phyloP scores from a whole-genome alignment of 2,113 vertebrate species.

The Tachuris rubrigastra region DNA sequence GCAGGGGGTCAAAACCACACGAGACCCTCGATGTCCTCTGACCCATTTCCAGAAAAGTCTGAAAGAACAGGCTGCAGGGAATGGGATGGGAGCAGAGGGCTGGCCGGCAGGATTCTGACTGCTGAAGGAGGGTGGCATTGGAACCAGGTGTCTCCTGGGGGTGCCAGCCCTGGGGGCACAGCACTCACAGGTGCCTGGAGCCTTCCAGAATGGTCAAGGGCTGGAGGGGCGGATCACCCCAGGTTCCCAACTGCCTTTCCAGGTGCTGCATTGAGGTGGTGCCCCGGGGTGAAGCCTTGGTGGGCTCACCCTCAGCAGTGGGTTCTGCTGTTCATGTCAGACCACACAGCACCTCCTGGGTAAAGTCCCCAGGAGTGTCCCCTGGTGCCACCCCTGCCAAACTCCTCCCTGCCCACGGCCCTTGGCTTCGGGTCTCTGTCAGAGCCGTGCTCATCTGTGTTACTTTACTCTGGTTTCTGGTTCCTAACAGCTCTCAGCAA shows the following conservation, averaged over 20 bases:
- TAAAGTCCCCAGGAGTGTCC: not conserved
- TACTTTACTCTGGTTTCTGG: not conserved
- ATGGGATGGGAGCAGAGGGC: not conserved
- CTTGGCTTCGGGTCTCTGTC: not conserved
- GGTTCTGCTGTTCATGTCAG: not conserved
- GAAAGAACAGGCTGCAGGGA: not conserved
- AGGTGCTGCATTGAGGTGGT: not conserved
- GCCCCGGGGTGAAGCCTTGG: not conserved
- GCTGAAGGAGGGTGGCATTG: not conserved
- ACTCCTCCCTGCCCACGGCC: not conserved
- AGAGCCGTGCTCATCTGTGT: not conserved
- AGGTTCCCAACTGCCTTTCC: not conserved
- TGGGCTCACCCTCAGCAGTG: not conserved
- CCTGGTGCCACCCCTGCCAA: not conserved
- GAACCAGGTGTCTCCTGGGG: not conserved
- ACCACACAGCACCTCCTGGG: not conserved
- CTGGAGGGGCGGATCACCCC: not conserved
- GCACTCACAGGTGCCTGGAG: not conserved
- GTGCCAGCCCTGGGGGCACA: not conserved
- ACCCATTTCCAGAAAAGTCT: not conserved
- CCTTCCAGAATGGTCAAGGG: fast-evolving
- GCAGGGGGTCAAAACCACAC: not conserved
- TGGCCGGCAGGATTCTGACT: not conserved
- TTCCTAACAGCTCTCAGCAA: not conserved
- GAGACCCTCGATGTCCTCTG: not conserved